Evolutionary conservation across 1,140 invertebrate genomes (phyloP).

Genomic region (Drosophila funebris): DNA sequence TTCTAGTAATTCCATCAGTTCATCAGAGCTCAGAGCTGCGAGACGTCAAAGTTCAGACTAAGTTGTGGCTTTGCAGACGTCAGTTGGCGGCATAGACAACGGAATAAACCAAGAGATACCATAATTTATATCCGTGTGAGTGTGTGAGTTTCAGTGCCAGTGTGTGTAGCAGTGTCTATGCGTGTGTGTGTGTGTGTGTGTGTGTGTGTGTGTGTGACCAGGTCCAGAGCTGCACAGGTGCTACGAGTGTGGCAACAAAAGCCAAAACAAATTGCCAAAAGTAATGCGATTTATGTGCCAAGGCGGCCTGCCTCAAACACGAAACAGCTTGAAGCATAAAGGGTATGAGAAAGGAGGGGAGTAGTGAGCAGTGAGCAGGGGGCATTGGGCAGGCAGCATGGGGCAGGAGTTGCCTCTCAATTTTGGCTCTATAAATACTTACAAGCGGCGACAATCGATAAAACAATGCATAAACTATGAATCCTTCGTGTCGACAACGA

Average conservation of each 20-base stretch:
- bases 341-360: not conserved
- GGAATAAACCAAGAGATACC: conserved; percentile 57
- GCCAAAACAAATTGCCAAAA: conserved; percentile 50
- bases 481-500: conserved; percentile 65
- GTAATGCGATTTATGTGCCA: conserved; percentile 59
- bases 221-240: conserved; percentile 33
- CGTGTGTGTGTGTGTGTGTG: not conserved
- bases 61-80: conserved; percentile 66
- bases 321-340: conserved; percentile 31
- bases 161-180: not conserved
- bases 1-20: not conserved
- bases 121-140: conserved; percentile 3
- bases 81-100: conserved; percentile 46
- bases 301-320: conserved; percentile 50
- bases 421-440: conserved; percentile 1
- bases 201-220: conserved; percentile 3
- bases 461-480: conserved; percentile 77
- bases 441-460: conserved; percentile 69
- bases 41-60: conserved; percentile 69
- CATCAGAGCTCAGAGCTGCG: conserved; percentile 12
- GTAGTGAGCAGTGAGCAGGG: not conserved
- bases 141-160: no score
- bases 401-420: not conserved
- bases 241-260: conserved; percentile 16
- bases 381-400: not conserved